phyloP scores from a whole-genome alignment of 2,113 vertebrate genomes.

The Archilochus colubris region DNA sequence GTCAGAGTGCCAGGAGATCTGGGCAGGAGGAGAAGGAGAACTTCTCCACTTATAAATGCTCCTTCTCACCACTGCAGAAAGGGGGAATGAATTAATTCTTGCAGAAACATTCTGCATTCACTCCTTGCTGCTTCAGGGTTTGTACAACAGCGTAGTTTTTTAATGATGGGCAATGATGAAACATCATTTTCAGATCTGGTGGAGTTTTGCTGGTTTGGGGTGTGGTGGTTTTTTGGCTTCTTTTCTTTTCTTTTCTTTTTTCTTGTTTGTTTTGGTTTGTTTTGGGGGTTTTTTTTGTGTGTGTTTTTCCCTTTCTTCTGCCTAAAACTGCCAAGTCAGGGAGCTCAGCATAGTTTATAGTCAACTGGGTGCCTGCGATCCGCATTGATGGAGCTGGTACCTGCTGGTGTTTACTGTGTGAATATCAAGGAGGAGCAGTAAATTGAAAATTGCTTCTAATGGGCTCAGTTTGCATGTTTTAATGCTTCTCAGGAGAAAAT shows the following conservation, averaged over 20 bases:
- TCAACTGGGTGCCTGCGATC: background rate
- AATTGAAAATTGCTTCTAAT: constrained; percentile 61
- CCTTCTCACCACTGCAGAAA: background rate
- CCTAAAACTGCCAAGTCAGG: constrained; percentile 29
- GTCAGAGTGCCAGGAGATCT: background rate
- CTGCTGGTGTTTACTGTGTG: constrained; percentile 23
- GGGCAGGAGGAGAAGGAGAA: background rate
- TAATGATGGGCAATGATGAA: constrained; percentile 65
- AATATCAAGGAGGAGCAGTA: constrained; percentile 35
- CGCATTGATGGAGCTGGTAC: background rate
- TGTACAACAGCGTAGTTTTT: constrained; percentile 47
- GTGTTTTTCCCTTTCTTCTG: background rate
- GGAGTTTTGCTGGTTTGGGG: no score
- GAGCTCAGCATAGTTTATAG: constrained; percentile 32
- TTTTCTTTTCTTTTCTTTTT: no score
- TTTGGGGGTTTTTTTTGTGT: no score
- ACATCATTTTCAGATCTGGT: constrained; percentile 46
- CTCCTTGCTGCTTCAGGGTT: constrained; percentile 25
- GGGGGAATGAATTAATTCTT: constrained; percentile 21
- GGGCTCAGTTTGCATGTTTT: constrained; percentile 53
- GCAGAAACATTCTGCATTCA: background rate
- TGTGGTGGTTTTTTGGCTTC: no score
- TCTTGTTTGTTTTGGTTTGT: no score
- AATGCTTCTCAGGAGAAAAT: constrained; percentile 41
- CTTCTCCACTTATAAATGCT: background rate